Base-by-base conservation (phyloP, 1,140 invertebrate genomes). In the Limonius californicus region DNA sequence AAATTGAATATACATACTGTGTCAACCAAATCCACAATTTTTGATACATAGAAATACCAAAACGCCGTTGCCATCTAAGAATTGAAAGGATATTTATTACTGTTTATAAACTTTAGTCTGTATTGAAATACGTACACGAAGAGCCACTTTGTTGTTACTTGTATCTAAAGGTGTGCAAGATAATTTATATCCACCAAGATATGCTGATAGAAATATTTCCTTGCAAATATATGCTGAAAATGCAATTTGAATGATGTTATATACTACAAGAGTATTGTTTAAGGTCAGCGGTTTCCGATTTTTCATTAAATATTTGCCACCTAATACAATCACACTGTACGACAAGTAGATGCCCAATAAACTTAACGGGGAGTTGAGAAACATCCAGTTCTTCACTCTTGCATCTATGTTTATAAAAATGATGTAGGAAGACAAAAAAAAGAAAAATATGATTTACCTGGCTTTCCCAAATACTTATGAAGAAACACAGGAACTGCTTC, bases 21-120 rank as follows among this genome's bases (percentile, higher is more conserved):
- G 75, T 97, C 95, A 6, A 94, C 78, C 15, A 97, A 85, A 76
- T 98, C 95, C 0, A 93, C 85, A 21, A 93, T 83, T 80, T 97
- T 97, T 3, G 93, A 93, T 66, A 95, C 75, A 76, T 94, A 97
- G 76, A 96, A 98, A 71, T 90, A 85, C 79, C 95, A 95, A 12
- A 95, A 86, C 0, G 87, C 91, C 74, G 87, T 82, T 0, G 93
- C 94, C 71, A 94, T 87, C 91, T 94, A 78, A 39, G 83, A 83
- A 39, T 39, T n/a, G 32, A 35, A 35, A 35, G n/a, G 8, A n/a
- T n/a, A 35, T n/a, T 35, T n/a, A 45, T n/a, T 6, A 9, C 3
- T 45, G 12, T 45, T 45, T 18, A 45, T 18, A n/a, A 45, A 45
- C 14, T 56, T 15, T 45, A 19, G 18, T 55, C 11, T 27, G 23